Conservation (phyloP, 2,113 vertebrate species). For the Siniperca knerii region DNA sequence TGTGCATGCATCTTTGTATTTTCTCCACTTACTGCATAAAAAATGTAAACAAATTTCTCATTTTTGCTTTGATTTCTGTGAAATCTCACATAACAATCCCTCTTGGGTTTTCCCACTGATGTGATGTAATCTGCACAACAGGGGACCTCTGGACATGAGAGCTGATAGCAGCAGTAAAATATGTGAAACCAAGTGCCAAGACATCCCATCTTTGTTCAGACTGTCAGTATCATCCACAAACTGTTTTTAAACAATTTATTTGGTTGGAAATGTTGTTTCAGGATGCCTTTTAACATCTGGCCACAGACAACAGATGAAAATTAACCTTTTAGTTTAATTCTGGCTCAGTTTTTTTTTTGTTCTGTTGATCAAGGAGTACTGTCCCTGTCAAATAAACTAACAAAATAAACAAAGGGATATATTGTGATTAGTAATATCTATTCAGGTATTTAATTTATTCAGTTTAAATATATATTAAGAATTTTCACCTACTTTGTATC, state of each 20-base stretch:
- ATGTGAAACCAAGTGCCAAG: constrained; percentile 12
- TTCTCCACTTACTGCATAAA: not conserved
- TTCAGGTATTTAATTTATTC: too few relatives aligned
- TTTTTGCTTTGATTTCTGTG: not conserved
- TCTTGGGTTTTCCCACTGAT: not conserved
- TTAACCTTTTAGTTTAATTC: not conserved
- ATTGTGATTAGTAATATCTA: too few relatives aligned
- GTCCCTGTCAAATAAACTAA: too few relatives aligned
- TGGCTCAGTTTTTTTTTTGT: not conserved
- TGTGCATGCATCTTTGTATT: not conserved
- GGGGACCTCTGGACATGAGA: not conserved
- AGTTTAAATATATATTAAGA: too few relatives aligned
- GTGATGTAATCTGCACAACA: constrained; percentile 7
- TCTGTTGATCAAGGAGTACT: not conserved
- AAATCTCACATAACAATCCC: constrained; percentile 5
- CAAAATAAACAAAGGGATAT: too few relatives aligned
- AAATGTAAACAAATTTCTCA: not conserved
- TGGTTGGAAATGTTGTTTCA: not conserved
- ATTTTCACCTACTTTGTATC: too few relatives aligned
- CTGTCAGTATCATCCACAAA: not conserved
- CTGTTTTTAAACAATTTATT: not conserved
- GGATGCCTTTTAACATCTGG: not conserved
- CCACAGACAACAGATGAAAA: not conserved
- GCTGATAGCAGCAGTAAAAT: not conserved
- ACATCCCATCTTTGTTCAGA: not conserved